Conservation (phyloP, 1,140 invertebrate species). For the Drosophila tani region DNA sequence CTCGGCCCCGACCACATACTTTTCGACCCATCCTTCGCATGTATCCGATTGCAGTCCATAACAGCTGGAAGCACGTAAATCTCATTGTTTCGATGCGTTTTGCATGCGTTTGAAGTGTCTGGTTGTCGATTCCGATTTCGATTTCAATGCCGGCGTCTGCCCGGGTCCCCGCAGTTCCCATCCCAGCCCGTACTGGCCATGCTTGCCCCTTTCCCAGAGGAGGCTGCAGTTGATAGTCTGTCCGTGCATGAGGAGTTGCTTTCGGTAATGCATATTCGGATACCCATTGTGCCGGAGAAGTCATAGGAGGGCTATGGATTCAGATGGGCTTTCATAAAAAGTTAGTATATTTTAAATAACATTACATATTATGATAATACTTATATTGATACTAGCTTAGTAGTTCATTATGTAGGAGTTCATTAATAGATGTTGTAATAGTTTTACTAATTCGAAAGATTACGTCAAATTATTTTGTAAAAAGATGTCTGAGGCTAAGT, state of each 20-base stretch:
- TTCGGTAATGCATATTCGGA: slow-evolving; percentile 11
- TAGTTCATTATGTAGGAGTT: no score
- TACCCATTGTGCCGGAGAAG: background rate
- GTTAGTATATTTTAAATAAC: background rate
- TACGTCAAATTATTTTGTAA: no score
- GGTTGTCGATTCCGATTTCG: slow-evolving; percentile 63
- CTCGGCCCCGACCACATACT: slow-evolving; percentile 15
- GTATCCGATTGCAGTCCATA: slow-evolving; percentile 80
- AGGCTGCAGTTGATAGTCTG: slow-evolving; percentile 64
- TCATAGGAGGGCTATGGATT: background rate
- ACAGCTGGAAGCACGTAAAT: slow-evolving; percentile 79
- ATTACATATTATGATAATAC: background rate
- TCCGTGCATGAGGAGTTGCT: slow-evolving; percentile 36
- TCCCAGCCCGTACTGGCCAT: background rate
- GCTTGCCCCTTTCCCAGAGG: slow-evolving; percentile 1
- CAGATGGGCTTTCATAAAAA: background rate
- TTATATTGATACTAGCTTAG: no score
- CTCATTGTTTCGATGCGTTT: slow-evolving; percentile 79
- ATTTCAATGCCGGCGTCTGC: slow-evolving; percentile 64
- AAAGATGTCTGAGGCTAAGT: no score
- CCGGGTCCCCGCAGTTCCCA: background rate
- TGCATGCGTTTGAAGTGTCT: slow-evolving; percentile 74
- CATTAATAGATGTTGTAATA: no score
- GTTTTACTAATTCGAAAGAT: no score
- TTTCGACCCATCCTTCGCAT: slow-evolving; percentile 26